Percentiles rank a stretch among this genome's conserved stretches.
Evolutionary conservation across 1,140 invertebrate species (phyloP).

Genomic region (Odontomachus brunneus): DNA sequence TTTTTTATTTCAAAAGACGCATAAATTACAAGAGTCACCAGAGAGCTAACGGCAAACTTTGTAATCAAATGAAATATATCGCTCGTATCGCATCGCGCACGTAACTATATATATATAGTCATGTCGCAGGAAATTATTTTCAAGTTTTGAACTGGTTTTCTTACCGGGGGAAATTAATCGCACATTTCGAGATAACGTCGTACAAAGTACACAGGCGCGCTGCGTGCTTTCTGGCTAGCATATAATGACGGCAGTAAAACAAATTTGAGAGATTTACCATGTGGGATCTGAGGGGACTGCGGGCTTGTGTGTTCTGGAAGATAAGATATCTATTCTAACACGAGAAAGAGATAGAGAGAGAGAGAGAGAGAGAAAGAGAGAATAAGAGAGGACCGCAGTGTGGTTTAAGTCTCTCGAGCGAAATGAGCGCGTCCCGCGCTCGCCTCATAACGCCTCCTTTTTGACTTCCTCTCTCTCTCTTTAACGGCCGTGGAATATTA

Average conservation of each 20-base stretch:
- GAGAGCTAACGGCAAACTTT: too few species aligned
- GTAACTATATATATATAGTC: too few species aligned
- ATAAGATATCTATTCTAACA: conserved; percentile 54
- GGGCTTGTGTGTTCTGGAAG: not conserved
- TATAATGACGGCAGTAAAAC: conserved; percentile 43
- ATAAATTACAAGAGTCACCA: too few species aligned
- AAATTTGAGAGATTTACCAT: conserved; percentile 55
- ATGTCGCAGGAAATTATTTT: too few species aligned
- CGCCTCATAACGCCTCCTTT: not conserved
- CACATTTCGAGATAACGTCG: not conserved
- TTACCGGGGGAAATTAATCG: not conserved
- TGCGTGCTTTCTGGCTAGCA: conserved; percentile 1
- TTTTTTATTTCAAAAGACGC: too few species aligned
- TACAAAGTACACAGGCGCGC: not conserved
- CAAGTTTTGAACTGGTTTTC: too few species aligned
- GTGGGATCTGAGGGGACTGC: conserved; percentile 6
- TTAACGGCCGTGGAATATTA: conserved; percentile 25
- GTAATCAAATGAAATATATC: too few species aligned
- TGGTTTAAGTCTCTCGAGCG: too few species aligned
- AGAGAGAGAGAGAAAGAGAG: not conserved
- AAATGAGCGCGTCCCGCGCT: not conserved
- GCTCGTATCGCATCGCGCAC: too few species aligned
- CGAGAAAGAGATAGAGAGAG: conserved; percentile 4
- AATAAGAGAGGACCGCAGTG: not conserved
- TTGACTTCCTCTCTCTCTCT: too few species aligned